These are phyloP conservation scores for Phrynosoma blainvillii DNA, from an alignment of 2,113 vertebrate genomes.

Conservation along the genomic window DNA sequence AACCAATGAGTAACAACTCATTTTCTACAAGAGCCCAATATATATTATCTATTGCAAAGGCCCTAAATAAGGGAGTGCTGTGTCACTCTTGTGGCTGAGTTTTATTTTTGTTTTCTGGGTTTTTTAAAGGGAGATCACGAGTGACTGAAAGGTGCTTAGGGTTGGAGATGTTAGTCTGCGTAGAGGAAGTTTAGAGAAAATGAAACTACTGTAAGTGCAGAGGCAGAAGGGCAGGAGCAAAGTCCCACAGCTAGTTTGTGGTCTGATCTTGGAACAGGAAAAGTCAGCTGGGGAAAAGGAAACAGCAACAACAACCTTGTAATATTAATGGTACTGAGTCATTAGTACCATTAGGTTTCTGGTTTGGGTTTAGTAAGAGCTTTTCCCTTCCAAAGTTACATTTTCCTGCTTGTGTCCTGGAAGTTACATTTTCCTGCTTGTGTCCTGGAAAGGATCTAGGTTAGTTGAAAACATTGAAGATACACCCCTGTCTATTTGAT, in stretches of 20 bases:
- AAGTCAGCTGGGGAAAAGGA: neutral
- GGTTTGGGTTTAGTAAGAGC: neutral
- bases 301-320: neutral
- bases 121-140: neutral
- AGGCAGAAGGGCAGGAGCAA: neutral
- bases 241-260: neutral
- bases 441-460: neutral
- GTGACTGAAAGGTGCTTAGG: neutral
- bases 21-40: neutral
- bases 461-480: neutral
- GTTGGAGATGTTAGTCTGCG: too few relatives aligned
- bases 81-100: neutral
- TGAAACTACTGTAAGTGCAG: neutral
- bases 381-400: neutral
- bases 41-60: neutral
- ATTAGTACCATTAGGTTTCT: too few relatives aligned
- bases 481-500: neutral
- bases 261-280: neutral
- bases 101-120: too few relatives aligned
- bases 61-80: neutral
- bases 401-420: neutral
- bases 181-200: conserved; percentile 1
- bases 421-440: neutral
- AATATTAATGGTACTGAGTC: neutral
- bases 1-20: neutral